Conservation (phyloP, 2,888 invertebrate species). For the Neoitamus cyanurus region DNA sequence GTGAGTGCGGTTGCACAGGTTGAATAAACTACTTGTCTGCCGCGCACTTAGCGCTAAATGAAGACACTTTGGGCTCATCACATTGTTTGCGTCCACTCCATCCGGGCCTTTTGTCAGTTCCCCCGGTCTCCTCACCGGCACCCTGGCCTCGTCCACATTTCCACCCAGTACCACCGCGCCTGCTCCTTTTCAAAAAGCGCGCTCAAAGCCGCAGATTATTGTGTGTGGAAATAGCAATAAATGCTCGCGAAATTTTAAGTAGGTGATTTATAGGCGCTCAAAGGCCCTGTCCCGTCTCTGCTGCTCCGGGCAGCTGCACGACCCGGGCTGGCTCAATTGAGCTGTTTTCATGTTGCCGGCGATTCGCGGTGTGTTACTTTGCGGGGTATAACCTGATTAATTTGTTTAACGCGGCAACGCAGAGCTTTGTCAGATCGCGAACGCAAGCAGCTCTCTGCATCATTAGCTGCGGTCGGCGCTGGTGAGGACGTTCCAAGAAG, state of each 20-base stretch:
- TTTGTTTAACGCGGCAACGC: conserved; percentile 35
- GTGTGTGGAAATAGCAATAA: conserved; percentile 45
- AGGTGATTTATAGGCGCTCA: conserved; percentile 43
- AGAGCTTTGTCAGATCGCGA: conserved; percentile 18
- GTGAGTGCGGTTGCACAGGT: not conserved
- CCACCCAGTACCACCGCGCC: not conserved
- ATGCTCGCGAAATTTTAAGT: conserved; percentile 42
- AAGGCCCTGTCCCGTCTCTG: not conserved
- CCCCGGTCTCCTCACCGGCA: not conserved
- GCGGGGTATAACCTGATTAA: conserved; percentile 36
- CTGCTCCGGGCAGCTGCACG: not conserved
- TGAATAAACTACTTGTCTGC: not conserved
- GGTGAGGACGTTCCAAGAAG: not conserved
- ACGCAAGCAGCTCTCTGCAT: not conserved
- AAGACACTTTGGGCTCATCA: not conserved
- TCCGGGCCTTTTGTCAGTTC: not conserved
- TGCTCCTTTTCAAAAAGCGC: not conserved
- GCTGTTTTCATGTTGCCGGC: conserved; percentile 39
- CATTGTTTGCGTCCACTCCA: not conserved
- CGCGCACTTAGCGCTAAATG: not conserved
- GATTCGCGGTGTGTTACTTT: not conserved
- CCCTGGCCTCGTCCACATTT: not conserved
- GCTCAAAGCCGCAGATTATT: conserved; percentile 31
- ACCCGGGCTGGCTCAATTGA: conserved; percentile 16
- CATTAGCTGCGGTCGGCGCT: conserved; percentile 8